Percentiles rank a stretch among this genome's conserved stretches.
Conservation (phyloP, 2,888 invertebrate species). For the Hetaerina titia region DNA sequence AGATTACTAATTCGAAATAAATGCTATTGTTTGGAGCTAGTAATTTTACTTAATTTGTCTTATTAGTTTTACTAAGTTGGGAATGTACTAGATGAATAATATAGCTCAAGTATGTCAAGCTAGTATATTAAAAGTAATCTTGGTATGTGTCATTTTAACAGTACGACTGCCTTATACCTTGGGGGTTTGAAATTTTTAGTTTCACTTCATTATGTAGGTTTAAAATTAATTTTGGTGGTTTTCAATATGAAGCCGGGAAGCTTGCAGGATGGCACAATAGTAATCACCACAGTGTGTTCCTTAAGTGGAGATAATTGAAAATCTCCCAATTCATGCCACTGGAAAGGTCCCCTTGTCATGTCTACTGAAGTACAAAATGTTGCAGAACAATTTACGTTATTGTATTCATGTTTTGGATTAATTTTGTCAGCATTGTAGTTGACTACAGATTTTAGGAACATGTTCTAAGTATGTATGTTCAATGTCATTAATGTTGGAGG, state of each 20-base stretch:
- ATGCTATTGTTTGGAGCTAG: conserved; percentile 29
- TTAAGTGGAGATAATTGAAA: neutral
- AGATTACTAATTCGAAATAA: conserved; percentile 51
- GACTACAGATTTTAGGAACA: conserved; percentile 49
- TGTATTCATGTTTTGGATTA: conserved; percentile 7
- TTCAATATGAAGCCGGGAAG: neutral
- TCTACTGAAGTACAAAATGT: conserved; percentile 58
- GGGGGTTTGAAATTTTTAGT: neutral
- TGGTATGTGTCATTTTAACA: conserved; percentile 39
- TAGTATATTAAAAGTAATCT: conserved; percentile 14
- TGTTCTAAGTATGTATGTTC: conserved; percentile 60
- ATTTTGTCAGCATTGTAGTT: conserved; percentile 63
- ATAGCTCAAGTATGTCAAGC: neutral
- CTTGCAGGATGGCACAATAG: conserved; percentile 18
- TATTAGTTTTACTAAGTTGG: conserved; percentile 16
- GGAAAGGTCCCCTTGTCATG: conserved; percentile 20
- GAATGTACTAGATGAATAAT: neutral
- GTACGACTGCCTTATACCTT: neutral
- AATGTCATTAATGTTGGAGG: conserved; percentile 61
- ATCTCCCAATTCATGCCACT: conserved; percentile 13
- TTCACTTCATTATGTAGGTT: neutral
- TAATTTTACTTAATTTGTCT: conserved; percentile 51
- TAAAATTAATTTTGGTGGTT: neutral
- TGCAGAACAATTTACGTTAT: conserved; percentile 28
- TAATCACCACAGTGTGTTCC: conserved; percentile 64